phyloP scores from a whole-genome alignment of 2,113 vertebrate species.

The Vulpes vulpes region DNA sequence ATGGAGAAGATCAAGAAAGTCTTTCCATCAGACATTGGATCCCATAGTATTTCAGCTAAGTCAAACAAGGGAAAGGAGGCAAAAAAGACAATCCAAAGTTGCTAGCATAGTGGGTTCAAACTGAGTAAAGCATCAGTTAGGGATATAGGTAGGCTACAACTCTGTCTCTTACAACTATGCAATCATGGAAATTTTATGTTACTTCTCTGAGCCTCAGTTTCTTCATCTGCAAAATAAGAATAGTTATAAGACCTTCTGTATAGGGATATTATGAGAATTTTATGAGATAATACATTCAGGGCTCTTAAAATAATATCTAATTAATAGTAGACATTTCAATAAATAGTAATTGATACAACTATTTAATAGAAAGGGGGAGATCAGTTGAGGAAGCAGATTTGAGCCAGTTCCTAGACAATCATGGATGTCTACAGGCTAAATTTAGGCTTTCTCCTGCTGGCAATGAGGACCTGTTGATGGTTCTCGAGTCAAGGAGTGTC shows the following conservation, averaged over 20 bases:
- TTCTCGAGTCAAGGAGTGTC: not conserved
- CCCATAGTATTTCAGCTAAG: not conserved
- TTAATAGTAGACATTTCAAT: not conserved
- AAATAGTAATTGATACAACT: not conserved
- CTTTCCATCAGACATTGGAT: not conserved
- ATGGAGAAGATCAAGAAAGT: not conserved
- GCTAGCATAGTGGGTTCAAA: not conserved
- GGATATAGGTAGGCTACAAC: not conserved
- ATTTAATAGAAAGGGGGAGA: not conserved
- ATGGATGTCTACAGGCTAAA: not conserved
- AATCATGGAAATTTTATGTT: not conserved
- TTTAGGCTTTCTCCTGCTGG: not conserved
- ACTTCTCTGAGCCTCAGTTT: not conserved
- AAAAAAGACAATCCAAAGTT: not conserved
- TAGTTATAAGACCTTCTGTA: not conserved
- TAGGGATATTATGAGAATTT: not conserved
- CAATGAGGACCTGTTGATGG: not conserved
- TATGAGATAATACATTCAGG: not conserved
- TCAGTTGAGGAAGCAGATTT: not conserved
- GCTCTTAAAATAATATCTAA: not conserved
- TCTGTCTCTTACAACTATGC: not conserved
- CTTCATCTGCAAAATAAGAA: not conserved
- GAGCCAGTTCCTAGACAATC: not conserved
- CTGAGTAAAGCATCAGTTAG: not conserved
- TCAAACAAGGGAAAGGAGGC: not conserved